A percentile compares a stretch with the other conserved stretches of the same genome.
phyloP scores from a whole-genome alignment of 2,888 invertebrate species.

The Pecten maximus region DNA sequence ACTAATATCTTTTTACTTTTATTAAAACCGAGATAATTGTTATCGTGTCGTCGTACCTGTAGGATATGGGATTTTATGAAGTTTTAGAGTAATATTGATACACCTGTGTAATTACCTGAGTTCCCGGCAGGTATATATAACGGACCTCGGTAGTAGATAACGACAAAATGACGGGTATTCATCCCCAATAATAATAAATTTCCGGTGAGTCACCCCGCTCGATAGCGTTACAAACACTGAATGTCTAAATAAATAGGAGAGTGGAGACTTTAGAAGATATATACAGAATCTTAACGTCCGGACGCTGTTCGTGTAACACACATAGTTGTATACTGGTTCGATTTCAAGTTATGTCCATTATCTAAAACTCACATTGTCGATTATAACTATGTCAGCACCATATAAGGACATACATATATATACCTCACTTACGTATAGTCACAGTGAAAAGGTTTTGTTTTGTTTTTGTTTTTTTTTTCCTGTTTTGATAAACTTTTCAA shows the following conservation, averaged over 20 bases:
- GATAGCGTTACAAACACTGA: not conserved
- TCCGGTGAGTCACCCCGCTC: conserved; percentile 19
- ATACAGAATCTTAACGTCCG: not conserved
- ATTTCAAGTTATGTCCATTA: not conserved
- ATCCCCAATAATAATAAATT: not conserved
- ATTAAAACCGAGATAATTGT: not conserved
- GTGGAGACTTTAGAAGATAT: not conserved
- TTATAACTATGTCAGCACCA: not conserved
- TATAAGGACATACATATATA: too few species aligned
- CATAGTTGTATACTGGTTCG: not conserved
- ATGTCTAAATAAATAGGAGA: conserved; percentile 1
- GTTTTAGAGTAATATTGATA: not conserved
- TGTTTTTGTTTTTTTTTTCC: too few species aligned
- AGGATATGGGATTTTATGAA: not conserved
- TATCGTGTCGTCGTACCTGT: not conserved
- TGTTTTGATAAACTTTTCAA: too few species aligned
- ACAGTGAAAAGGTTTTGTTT: too few species aligned
- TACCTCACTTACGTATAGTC: too few species aligned
- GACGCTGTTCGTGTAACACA: not conserved
- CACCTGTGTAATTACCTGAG: not conserved
- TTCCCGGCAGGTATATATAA: not conserved
- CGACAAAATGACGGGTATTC: conserved; percentile 2
- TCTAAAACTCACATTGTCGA: not conserved
- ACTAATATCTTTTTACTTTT: not conserved
- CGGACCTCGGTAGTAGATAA: not conserved